Evolutionary conservation across 1,140 invertebrate species (phyloP), one percentile per base, ranked within the genome.

Genomic region (Colletes gigas): DNA sequence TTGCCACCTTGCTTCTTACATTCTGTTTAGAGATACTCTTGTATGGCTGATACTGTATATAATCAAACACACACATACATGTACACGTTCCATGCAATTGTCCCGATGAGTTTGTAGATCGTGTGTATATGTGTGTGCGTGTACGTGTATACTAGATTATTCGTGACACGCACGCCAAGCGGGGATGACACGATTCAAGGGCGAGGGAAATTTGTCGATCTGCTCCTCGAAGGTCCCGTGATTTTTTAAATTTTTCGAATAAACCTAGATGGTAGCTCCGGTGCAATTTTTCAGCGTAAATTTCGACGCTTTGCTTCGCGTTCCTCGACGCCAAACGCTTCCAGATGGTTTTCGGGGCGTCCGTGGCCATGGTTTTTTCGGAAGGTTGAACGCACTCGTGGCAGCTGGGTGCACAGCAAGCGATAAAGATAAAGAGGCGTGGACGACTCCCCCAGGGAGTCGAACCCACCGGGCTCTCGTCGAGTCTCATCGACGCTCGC

Each of bases 21-120:
- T 57, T 80, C 57, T 55, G 30, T 60, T 65, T 59, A 68, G 65
- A 76, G 14, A 66, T n/a, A 78, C 30, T 62, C 10, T 4, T 52
- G 76, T 68, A 59, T 76, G 74, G 59, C 19, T 68, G 65, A 76
- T 68, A 77, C 17, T 60, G 39, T 77, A 54, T 69, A 69, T 60
- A 68, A 39, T 30, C 50, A 39, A 5, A 39, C 54, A 70, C 41
- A 41, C 47, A 2, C 10, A 50, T 12, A 50, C 3, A 41, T 4
- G 41, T 21, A 39, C 15, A 44, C 17, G 21, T 44, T 7, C 5
- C 8, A 44, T 44, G 8, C 6, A 60, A 15, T 41, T 8, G 19
- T 14, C 47, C 52, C 44, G 4, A 50, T 30, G 15, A n/a, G 17
- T 50, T 50, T 50, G 50, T 50, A 50, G n/a, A 39, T 54, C 6